Base-by-base conservation (phyloP, 2,113 vertebrate species). In the Myrmophylax atrothorax region DNA sequence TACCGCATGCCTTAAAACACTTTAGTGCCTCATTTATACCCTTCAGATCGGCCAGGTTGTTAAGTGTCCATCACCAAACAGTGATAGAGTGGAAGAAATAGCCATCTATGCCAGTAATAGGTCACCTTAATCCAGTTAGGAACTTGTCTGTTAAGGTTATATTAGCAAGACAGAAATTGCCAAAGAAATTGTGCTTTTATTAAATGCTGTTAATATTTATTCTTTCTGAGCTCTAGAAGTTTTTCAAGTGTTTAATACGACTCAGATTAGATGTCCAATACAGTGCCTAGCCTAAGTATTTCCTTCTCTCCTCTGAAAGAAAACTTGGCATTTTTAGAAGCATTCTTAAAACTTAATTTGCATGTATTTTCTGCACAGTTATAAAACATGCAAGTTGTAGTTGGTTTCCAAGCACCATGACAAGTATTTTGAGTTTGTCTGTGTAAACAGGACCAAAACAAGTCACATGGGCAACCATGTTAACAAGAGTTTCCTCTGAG, bases 11-110 rank as follows among this genome's bases (percentile, higher is more conserved):
- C 83, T 94, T 95, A 91, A 94, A 93, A 83, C 35, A 59, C 82
- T 97, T 97, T 94, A 94, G 47, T 87, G 52, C 72, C 87, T 96
- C 95, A 94, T 97, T 97, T 97, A 95, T 96, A 81, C 72, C 81
- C 67, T 97, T 96, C 66, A 89, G 88, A 85, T 96, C 89, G 87
- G 47, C 56, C 53, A 92, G 85, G 67, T 58, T 95, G 69, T 75
- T 96, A 91, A 93, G 17, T 83, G 78, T 84, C 73, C 86, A 28
- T 96, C 89, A 64, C 90, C 64, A 94, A 87, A 73, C 60, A 89
- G 89, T 83, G 90, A 90, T 33, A 82, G 79, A 96, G 67, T 68
- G 22, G 35, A 87, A 96, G 64, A 77, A 96, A 94, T 92, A 81
- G 40, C 52, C 55, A 95, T 95, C 73, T 72, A 12, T 77, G 79